A percentile compares a stretch with the other conserved stretches of the same genome.
Conservation (phyloP, 2,888 invertebrate genomes). For the Prostheceraeus crozeri region DNA sequence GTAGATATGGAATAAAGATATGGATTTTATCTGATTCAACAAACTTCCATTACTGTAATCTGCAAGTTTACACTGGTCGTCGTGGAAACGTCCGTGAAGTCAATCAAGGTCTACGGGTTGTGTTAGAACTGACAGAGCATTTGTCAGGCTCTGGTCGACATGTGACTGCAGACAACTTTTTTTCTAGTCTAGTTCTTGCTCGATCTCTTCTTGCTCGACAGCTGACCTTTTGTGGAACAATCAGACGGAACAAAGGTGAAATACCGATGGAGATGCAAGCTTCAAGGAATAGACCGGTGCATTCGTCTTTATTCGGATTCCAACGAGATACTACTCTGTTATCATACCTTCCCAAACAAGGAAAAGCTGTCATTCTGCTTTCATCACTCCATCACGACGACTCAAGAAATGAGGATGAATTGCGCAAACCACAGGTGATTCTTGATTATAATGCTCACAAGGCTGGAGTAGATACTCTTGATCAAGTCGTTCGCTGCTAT, state of each 20-base stretch:
- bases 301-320: constrained; percentile 6
- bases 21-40: constrained; percentile 33
- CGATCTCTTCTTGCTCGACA: neutral
- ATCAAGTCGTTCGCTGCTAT: constrained; percentile 3
- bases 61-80: constrained; percentile 14
- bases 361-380: constrained; percentile 3
- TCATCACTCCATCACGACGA: neutral
- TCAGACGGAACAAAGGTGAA: neutral
- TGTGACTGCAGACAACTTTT: constrained; percentile 20
- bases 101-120: constrained; percentile 14
- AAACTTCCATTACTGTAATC: neutral
- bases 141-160: constrained; percentile 5
- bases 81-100: neutral
- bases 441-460: constrained; percentile 1
- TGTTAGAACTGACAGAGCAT: constrained; percentile 20
- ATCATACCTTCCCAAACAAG: constrained; percentile 15
- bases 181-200: neutral
- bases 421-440: neutral
- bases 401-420: neutral
- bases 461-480: neutral
- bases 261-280: too few species aligned
- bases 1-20: constrained; percentile 34
- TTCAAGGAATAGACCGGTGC: constrained; percentile 2
- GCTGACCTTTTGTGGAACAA: neutral
- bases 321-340: neutral